Base-by-base conservation (phyloP, 2,888 invertebrate species). In the Drosophila prolongata region DNA sequence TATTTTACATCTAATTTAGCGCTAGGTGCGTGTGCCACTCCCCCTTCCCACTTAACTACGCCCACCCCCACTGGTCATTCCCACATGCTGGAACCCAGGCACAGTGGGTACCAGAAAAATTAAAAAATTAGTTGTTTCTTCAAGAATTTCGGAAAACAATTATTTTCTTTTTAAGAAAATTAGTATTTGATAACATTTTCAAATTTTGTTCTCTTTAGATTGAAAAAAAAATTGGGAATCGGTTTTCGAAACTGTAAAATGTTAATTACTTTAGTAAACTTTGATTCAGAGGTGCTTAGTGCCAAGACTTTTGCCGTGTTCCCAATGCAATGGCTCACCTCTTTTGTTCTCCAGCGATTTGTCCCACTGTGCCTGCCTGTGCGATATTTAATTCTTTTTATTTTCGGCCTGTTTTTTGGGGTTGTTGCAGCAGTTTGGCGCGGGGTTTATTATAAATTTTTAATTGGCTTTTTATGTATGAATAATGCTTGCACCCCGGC, bases 381-480 rank as follows among this genome's bases (percentile, higher is more conserved):
- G 59, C 67, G 47, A 24, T 47, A 69, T 62, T 78, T 73, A 73
- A 77, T 80, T 78, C 58, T 46, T 55, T 68, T 68, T 64, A 59
- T 70, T 61, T 75, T 73, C 37, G 56, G 60, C 52, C 50, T 30
- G 34, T 59, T 59, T 62, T 76, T 78, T 58, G 78, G 82, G 84
- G 86, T 87, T 87, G 81, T 34, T 79, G 79, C 74, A 75, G 56
- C 57, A 69, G 60, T 70, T 69, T 78, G 77, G 81, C 76, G 79
- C 87, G 78, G 86, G 88, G 87, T 78, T 85, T 85, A 87, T 85
- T 87, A 85, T 85, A 85, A 87, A 85, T 85, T 85, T 85, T 87
- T 85, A 85, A 85, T 85, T 85, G 88, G 85, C 85, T 85, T 87
- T 85, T 87, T 85, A 85, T 85, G 86, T 85, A 87, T 87, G 86